Conservation (phyloP, 92 coral and sea anemone species). For the Pocillopora meandrina region DNA sequence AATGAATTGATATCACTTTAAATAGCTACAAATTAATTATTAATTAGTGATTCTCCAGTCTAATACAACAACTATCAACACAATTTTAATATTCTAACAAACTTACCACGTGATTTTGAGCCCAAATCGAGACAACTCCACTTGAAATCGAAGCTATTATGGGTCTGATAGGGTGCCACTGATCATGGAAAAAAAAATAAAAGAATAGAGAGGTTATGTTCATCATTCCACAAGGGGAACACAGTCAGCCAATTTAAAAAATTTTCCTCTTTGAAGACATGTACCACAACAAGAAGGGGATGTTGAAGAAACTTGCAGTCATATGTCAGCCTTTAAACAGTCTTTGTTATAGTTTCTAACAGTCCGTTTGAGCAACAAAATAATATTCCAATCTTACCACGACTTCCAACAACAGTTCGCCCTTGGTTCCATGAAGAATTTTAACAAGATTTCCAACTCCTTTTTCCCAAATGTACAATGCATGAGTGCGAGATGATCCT, state of each 20-base stretch:
- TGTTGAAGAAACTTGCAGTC: no score
- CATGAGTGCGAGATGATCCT: conserved; percentile 98
- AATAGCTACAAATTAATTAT: neutral
- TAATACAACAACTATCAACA: neutral
- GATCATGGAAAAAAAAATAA: neutral
- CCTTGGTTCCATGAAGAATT: conserved; percentile 98
- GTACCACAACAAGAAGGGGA: no score
- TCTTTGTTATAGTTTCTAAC: no score
- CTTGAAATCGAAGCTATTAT: conserved; percentile 97
- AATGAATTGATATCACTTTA: no score
- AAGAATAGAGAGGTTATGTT: neutral
- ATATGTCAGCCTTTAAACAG: no score
- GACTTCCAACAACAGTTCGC: conserved; percentile 91
- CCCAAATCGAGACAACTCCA: conserved; percentile 99
- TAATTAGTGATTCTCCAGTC: no score
- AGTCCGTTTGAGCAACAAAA: no score
- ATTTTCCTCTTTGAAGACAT: no score
- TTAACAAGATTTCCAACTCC: conserved; percentile 98
- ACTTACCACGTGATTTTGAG: conserved; percentile 98
- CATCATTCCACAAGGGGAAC: no score
- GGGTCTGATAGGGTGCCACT: conserved; percentile 99
- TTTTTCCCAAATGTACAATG: conserved; percentile 97
- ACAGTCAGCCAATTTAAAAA: no score
- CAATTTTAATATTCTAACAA: neutral
- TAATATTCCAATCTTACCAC: conserved; percentile 67